Conservation (phyloP, 2,888 invertebrate species). For the Polylopha cassiicola region DNA sequence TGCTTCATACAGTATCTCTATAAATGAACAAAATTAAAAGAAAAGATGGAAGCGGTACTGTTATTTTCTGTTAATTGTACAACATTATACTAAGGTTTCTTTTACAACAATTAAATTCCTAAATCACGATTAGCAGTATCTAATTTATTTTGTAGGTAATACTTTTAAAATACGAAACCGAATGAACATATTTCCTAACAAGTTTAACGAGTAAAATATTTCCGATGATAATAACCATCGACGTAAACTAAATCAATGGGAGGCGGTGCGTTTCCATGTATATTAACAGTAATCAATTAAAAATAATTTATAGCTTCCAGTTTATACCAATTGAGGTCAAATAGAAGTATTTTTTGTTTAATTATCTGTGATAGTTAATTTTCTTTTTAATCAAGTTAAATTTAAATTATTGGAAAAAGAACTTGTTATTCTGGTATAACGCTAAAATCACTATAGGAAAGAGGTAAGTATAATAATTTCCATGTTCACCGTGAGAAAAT, state of each 20-base stretch:
- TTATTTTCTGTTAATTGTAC: constrained; percentile 4
- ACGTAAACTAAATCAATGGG: constrained; percentile 63
- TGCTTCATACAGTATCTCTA: constrained; percentile 23
- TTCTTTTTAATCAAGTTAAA: constrained; percentile 45
- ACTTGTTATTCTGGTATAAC: too few relatives aligned
- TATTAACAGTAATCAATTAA: constrained; percentile 67
- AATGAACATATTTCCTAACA: too few relatives aligned
- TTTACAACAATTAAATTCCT: too few relatives aligned
- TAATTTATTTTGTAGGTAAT: too few relatives aligned
- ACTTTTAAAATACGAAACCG: too few relatives aligned
- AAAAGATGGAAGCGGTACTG: constrained; percentile 9
- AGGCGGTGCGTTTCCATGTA: constrained; percentile 57
- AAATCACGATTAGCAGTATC: too few relatives aligned
- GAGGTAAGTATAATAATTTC: too few relatives aligned
- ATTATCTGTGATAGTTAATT: constrained; percentile 56
- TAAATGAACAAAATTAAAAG: constrained; percentile 18
- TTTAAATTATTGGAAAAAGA: constrained; percentile 12
- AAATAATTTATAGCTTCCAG: constrained; percentile 55
- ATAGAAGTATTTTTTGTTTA: constrained; percentile 53
- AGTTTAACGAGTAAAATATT: constrained; percentile 35
- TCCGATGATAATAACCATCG: constrained; percentile 46
- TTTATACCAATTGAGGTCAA: constrained; percentile 43
- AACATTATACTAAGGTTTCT: too few relatives aligned
- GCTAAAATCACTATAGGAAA: too few relatives aligned
- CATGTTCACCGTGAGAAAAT: too few relatives aligned